Conservation (phyloP, 2,888 invertebrate genomes). For the Morinoia aosen region DNA sequence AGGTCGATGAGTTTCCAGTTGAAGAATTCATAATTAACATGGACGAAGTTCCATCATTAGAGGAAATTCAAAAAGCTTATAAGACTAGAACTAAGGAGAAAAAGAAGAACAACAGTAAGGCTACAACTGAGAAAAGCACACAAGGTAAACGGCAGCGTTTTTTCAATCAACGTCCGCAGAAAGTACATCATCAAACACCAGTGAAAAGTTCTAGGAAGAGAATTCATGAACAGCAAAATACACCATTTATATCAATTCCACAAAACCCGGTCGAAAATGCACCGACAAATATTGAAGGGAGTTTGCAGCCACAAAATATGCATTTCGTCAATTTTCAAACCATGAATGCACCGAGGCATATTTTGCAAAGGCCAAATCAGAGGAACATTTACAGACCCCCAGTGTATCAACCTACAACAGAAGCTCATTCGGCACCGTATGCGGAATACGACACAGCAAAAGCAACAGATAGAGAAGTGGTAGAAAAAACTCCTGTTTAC, state of each 20-base stretch:
- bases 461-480: background rate
- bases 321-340: background rate
- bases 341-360: background rate
- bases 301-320: background rate
- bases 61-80: background rate
- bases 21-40: background rate
- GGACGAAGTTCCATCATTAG: background rate
- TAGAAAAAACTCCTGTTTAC: background rate
- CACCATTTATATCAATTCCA: background rate
- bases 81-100: background rate
- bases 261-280: background rate
- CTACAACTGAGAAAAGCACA: background rate
- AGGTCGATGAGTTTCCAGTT: background rate
- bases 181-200: background rate
- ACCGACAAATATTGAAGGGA: background rate
- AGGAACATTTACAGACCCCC: background rate
- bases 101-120: background rate
- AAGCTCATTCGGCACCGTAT: background rate
- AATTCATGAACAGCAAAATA: background rate
- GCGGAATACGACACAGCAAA: background rate
- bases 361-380: background rate
- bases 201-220: background rate
- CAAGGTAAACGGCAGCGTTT: background rate
- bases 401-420: background rate
- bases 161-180: background rate